Conservation (phyloP, 2,888 invertebrate species). For the Melieria picta region DNA sequence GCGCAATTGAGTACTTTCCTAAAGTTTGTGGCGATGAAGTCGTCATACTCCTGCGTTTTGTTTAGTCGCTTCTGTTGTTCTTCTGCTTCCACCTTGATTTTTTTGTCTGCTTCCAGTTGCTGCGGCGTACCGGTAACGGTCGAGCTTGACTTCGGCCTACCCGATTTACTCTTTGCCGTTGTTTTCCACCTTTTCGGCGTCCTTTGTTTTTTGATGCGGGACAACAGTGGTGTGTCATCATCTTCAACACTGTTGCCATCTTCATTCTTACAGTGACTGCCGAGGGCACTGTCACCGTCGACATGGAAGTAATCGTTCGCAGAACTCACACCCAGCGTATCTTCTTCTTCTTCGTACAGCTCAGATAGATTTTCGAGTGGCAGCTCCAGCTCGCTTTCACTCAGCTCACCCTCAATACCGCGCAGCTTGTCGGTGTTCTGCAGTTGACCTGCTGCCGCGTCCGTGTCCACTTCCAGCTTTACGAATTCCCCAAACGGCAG, state of each 20-base stretch:
- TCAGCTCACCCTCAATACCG: not conserved
- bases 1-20: slow-evolving; percentile 43
- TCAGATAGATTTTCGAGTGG: not conserved
- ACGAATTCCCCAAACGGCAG: slow-evolving; percentile 28
- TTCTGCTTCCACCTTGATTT: slow-evolving; percentile 3
- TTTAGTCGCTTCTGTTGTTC: not conserved
- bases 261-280: not conserved
- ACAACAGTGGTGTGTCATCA: slow-evolving; percentile 44
- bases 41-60: slow-evolving; percentile 42
- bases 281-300: not conserved
- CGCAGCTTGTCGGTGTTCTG: not conserved
- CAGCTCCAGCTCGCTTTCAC: not conserved
- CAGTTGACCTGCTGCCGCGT: not conserved
- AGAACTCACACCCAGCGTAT: no score
- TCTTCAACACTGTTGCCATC: slow-evolving; percentile 27
- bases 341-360: slow-evolving; percentile 89
- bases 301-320: no score
- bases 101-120: slow-evolving; percentile 6
- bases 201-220: slow-evolving; percentile 34
- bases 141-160: slow-evolving; percentile 10
- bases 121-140: not conserved
- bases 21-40: slow-evolving; percentile 44
- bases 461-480: slow-evolving; percentile 87
- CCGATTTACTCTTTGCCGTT: slow-evolving; percentile 15
- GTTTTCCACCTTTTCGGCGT: not conserved